Evolutionary conservation across 2,113 vertebrate species (phyloP).

Genomic region (Brachypodius melanocephalos): DNA sequence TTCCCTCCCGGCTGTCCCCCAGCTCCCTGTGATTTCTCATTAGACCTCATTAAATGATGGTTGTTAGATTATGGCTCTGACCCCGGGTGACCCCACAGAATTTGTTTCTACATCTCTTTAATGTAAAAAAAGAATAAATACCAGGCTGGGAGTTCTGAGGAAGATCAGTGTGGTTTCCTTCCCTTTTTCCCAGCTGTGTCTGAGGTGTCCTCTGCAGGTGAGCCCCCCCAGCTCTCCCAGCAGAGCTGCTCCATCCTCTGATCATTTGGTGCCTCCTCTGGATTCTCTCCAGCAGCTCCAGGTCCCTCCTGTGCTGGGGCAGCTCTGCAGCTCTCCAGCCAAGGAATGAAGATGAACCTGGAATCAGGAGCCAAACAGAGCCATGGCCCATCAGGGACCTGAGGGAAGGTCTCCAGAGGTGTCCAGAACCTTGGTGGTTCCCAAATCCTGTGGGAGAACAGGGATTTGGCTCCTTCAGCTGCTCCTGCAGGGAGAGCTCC

Average conservation of each 20-base stretch:
- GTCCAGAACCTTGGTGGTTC: accelerated
- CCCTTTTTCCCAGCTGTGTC: neutral
- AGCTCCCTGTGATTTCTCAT: neutral
- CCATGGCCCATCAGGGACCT: accelerated
- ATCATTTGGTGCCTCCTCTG: neutral
- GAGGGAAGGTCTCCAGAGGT: too few relatives aligned
- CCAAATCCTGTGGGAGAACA: neutral
- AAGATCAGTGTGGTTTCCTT: neutral
- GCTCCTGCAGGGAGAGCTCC: neutral
- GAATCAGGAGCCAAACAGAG: neutral
- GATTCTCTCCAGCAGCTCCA: neutral
- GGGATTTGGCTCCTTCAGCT: neutral
- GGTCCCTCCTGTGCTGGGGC: neutral
- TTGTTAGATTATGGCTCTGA: neutral
- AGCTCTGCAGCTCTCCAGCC: neutral
- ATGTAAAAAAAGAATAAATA: neutral
- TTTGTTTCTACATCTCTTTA: neutral
- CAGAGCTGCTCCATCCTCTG: neutral
- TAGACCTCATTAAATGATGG: neutral
- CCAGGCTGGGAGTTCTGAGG: neutral
- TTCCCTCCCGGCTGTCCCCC: neutral
- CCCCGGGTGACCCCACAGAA: neutral
- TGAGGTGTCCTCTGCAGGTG: neutral
- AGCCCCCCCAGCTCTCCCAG: neutral
- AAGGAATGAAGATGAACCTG: neutral